These are phyloP conservation scores for Chloroceryle amazona DNA, from an alignment of 2,797 vertebrate species.

Conservation along the genomic window DNA sequence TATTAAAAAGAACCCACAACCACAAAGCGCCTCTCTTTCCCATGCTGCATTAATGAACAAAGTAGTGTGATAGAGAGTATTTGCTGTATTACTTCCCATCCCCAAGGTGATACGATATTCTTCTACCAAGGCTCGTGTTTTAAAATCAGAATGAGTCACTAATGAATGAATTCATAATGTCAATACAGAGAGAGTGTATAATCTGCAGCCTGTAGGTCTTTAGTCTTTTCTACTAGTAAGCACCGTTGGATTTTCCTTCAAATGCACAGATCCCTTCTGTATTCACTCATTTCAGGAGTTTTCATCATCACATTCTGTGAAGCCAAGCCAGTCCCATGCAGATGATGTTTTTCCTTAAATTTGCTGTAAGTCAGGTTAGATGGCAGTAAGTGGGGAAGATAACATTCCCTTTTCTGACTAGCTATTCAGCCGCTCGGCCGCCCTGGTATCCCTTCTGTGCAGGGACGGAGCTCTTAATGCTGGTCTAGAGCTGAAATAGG, in stretches of 20 bases:
- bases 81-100: conserved; percentile 19
- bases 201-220: background rate
- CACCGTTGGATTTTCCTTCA: background rate
- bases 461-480: background rate
- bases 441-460: background rate
- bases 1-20: background rate
- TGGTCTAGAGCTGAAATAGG: background rate
- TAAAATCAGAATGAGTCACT: conserved; percentile 51
- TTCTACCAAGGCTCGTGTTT: conserved; percentile 25
- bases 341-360: background rate
- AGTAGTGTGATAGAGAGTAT: background rate
- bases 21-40: background rate
- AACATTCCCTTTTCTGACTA: background rate
- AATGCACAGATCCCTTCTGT: background rate
- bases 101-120: background rate
- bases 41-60: background rate
- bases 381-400: background rate
- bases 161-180: conserved; percentile 45
- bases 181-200: conserved; percentile 32
- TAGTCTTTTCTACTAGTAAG: background rate
- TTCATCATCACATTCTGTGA: conserved; percentile 7
- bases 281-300: conserved; percentile 17
- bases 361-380: background rate
- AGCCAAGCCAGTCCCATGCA: background rate
- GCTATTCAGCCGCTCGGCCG: background rate